Evolutionary conservation across 1,140 invertebrate species (phyloP).

Genomic region (Conus ventricosus): DNA sequence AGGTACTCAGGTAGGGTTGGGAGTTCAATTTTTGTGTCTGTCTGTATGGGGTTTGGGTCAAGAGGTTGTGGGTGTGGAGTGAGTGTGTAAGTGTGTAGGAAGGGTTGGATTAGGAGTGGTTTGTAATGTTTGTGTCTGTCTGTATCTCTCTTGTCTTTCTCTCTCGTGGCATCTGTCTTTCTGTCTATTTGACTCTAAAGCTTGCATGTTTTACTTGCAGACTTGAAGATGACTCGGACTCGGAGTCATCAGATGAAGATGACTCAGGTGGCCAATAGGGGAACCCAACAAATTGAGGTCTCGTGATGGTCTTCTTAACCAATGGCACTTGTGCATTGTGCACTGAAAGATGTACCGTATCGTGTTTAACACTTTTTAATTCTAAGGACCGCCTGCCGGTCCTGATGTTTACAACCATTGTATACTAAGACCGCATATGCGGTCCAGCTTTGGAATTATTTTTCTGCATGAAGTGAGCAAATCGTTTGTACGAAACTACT

Average conservation of each 20-base stretch:
- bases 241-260: conserved; percentile 56
- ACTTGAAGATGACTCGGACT: conserved; percentile 51
- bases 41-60: neutral
- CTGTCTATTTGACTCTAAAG: neutral
- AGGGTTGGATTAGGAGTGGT: no score
- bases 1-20: no score
- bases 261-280: conserved; percentile 49
- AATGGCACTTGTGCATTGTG: conserved; percentile 65
- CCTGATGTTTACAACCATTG: no score
- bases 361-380: neutral
- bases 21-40: neutral
- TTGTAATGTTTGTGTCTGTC: neutral
- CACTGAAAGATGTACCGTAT: conserved; percentile 64
- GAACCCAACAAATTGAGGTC: conserved; percentile 71
- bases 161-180: neutral
- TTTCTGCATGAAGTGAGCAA: neutral
- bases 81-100: neutral
- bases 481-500: neutral
- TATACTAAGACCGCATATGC: no score
- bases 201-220: conserved; percentile 18
- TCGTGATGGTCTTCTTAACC: conserved; percentile 71
- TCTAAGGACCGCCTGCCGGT: no score
- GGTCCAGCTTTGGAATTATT: neutral
- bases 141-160: neutral
- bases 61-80: neutral